Evolutionary conservation across 35 echinoderm and acorn worm species (phyloP), one percentile per base, ranked within the genome.

Genomic region (Lytechinus variegatus): DNA sequence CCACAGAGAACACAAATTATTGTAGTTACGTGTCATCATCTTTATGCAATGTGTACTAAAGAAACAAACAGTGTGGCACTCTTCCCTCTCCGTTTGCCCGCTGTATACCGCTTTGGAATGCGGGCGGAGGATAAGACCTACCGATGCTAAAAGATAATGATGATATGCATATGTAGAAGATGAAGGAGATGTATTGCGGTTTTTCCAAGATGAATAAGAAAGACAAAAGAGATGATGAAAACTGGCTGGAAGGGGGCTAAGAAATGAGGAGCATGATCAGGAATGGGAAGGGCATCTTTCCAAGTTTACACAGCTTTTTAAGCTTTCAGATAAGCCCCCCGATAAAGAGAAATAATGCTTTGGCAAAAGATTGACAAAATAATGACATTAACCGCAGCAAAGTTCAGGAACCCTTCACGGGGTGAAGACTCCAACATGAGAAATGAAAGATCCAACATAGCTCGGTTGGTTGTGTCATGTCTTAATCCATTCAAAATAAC

Each of bases 11-110:
- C 27, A 90, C 88, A 90, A 90, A 90, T 90, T 90, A 90, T 90
- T 90, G n/a, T 90, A 90, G 2, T 90, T 8, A 90, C 88, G 52
- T 90, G 88, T 90, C 88, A 90, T 90, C 88, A 90, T 90, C 88
- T 90, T 90, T 90, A 90, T 54, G 88, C 88, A 90, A 90, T 90
- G 88, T 90, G 29, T 90, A 90, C 88, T 90, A 90, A 90, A 90
- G 88, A 28, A 90, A 90, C 88, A 90, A 90, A 90, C 88, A 90
- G 10, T 90, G 29, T 54, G 29, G 88, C 88, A 90, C 88, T 90
- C 88, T 90, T 54, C 87, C 24, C 88, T 54, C 29, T 90, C 66
- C 4, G 66, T 79, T 5, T 79, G 14, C 66, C 66, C 66, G 66
- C n/a, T 79, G 19, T 79, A 79, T 79, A 79, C 19, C 66, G 66